These are phyloP conservation scores for Tautogolabrus adspersus DNA, from an alignment of 2,113 vertebrate genomes.

Conservation along the genomic window DNA sequence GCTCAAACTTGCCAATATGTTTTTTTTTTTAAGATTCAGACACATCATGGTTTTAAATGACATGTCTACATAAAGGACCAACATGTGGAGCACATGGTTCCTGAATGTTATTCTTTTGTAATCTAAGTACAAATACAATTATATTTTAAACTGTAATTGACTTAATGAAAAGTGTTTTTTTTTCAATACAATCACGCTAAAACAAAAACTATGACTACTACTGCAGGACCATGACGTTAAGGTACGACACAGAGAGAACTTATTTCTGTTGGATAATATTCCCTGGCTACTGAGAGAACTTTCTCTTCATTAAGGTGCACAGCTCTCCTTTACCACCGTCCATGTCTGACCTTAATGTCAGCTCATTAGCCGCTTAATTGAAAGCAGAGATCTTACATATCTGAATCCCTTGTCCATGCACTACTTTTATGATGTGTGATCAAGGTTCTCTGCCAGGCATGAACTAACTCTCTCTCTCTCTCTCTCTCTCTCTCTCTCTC, in stretches of 20 bases:
- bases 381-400: constrained; percentile 51
- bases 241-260: constrained; percentile 6
- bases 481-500: no score
- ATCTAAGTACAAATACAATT: no score
- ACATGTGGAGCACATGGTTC: no score
- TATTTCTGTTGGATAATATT: constrained; percentile 18
- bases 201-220: neutral
- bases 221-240: neutral
- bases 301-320: constrained; percentile 56
- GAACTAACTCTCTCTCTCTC: neutral
- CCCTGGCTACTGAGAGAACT: constrained; percentile 18
- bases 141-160: no score
- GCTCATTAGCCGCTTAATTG: constrained; percentile 70
- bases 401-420: constrained; percentile 41
- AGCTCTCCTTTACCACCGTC: constrained; percentile 43
- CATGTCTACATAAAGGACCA: no score
- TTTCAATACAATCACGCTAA: neutral
- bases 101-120: no score
- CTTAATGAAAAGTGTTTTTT: no score
- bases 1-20: no score
- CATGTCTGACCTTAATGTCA: constrained; percentile 68
- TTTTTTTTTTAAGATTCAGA: no score
- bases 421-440: constrained; percentile 36
- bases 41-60: no score
- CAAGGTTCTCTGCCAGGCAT: constrained; percentile 9